Conservation (phyloP, 2,888 invertebrate species). For the Sturmia bella region DNA sequence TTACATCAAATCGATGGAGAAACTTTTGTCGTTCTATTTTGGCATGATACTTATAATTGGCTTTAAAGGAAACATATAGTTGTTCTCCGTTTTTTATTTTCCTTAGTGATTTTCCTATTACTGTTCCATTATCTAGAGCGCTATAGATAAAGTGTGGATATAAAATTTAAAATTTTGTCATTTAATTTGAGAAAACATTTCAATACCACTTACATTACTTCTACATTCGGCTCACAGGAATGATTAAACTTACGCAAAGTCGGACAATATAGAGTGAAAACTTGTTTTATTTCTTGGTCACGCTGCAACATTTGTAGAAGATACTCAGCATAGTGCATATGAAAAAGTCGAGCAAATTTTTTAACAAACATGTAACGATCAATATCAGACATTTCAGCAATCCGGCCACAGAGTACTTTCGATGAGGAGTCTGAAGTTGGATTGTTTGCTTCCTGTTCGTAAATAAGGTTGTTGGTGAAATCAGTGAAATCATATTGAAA, state of each 20-base stretch:
- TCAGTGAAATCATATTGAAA: slow-evolving; percentile 56
- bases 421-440: slow-evolving; percentile 28
- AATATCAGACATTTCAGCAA: slow-evolving; percentile 55
- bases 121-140: slow-evolving; percentile 68
- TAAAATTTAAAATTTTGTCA: no score
- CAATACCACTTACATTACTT: slow-evolving; percentile 68
- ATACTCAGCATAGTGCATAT: slow-evolving; percentile 64
- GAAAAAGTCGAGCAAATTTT: slow-evolving; percentile 64
- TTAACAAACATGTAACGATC: slow-evolving; percentile 68
- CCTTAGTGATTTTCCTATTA: slow-evolving; percentile 69
- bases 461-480: slow-evolving; percentile 39
- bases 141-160: slow-evolving; percentile 51
- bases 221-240: slow-evolving; percentile 71
- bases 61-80: slow-evolving; percentile 69
- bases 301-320: slow-evolving; percentile 59
- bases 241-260: slow-evolving; percentile 68
- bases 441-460: slow-evolving; percentile 47
- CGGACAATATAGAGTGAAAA: slow-evolving; percentile 63
- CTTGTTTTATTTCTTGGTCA: slow-evolving; percentile 52
- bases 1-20: slow-evolving; percentile 49
- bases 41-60: slow-evolving; percentile 58
- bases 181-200: neutral
- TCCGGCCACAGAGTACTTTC: slow-evolving; percentile 44
- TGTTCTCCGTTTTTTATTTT: slow-evolving; percentile 69
- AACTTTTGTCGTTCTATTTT: slow-evolving; percentile 28